These are phyloP conservation scores for Dichetophora obliterata DNA, from an alignment of 2,888 invertebrate species.

Conservation along the genomic window DNA sequence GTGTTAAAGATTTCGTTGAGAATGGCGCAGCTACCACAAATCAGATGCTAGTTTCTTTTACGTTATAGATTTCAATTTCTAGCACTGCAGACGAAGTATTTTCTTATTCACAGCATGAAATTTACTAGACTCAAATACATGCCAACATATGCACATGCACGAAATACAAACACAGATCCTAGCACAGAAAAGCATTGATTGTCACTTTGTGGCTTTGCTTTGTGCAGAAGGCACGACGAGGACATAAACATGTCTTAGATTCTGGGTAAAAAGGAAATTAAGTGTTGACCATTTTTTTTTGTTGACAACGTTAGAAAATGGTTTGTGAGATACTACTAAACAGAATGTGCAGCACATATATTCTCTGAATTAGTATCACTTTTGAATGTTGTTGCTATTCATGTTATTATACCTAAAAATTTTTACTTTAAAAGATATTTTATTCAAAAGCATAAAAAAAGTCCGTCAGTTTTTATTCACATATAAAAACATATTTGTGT, in stretches of 20 bases:
- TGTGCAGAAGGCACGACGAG: neutral
- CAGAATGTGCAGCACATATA: no score
- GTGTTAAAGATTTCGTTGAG: no score
- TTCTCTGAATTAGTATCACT: no score
- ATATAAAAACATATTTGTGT: no score
- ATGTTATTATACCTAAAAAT: no score
- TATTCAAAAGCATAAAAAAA: no score
- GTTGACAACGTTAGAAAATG: neutral
- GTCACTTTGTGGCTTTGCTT: no score
- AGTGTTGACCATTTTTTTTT: slow-evolving; percentile 58
- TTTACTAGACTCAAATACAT: slow-evolving; percentile 16
- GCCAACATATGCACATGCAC: neutral
- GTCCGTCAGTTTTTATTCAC: no score
- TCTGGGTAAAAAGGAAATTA: slow-evolving; percentile 60
- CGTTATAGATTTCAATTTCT: slow-evolving; percentile 15
- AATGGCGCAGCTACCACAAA: no score
- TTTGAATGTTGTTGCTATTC: no score
- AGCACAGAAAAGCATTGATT: neutral
- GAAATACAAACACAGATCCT: slow-evolving; percentile 26
- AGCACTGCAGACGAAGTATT: slow-evolving; percentile 5
- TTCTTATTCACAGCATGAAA: slow-evolving; percentile 14
- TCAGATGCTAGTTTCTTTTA: neutral
- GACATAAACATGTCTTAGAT: slow-evolving; percentile 47
- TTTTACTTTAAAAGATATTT: no score
- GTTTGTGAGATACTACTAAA: no score